phyloP scores from a whole-genome alignment of 2,888 invertebrate genomes.

The Epistrophe eligans region DNA sequence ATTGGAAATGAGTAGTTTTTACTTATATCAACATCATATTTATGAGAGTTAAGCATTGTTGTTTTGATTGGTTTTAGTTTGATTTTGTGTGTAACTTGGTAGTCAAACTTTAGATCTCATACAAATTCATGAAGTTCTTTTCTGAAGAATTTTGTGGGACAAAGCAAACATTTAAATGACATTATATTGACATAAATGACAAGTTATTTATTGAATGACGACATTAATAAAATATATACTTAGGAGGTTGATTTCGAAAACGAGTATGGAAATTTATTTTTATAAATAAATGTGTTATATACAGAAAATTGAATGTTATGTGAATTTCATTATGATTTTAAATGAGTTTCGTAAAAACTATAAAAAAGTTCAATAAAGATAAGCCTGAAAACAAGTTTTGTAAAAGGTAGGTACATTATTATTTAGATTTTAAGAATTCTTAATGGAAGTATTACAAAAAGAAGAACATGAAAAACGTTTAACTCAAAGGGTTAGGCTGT shows the following conservation, averaged over 20 bases:
- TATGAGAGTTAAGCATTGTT: not conserved
- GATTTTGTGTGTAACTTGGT: constrained; percentile 21
- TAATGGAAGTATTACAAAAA: constrained; percentile 12
- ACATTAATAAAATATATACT: not conserved
- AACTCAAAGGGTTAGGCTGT: not conserved
- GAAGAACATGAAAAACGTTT: not conserved
- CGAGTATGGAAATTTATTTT: constrained; percentile 20
- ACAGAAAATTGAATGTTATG: not conserved
- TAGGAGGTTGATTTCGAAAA: not conserved
- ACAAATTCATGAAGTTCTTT: constrained; percentile 15
- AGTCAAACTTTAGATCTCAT: constrained; percentile 3
- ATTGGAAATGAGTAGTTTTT: constrained; percentile 27
- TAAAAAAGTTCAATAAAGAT: not conserved
- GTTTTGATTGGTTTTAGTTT: not conserved
- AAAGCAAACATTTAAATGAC: not conserved
- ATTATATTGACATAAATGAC: constrained; percentile 45
- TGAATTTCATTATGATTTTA: constrained; percentile 13
- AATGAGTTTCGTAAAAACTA: constrained; percentile 10
- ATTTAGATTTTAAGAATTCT: not conserved
- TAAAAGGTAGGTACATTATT: too few relatives aligned
- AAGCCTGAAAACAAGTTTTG: not conserved
- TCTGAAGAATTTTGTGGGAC: not conserved
- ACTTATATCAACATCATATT: not conserved
- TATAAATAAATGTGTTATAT: not conserved
- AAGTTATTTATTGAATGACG: constrained; percentile 54